Conservation (phyloP, 2,113 vertebrate genomes). For the Dolichotis patagonum region DNA sequence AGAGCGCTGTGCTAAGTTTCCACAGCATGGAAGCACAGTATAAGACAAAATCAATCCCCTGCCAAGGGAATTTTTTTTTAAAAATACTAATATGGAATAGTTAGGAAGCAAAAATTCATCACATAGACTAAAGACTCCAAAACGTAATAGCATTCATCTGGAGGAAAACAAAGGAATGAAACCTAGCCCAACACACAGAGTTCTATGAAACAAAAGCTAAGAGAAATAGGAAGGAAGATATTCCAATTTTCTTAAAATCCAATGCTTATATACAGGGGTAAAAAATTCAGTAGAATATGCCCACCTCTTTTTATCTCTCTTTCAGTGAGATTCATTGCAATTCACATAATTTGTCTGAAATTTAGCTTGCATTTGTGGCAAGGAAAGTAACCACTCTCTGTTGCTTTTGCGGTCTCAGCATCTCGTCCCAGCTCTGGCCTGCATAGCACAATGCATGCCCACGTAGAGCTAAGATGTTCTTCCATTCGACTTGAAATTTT, state of each 20-base stretch:
- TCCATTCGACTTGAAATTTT: background rate
- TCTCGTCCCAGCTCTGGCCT: background rate
- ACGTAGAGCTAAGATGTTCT: background rate
- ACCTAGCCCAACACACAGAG: background rate
- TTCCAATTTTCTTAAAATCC: background rate
- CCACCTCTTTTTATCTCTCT: background rate
- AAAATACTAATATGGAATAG: background rate
- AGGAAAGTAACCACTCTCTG: background rate
- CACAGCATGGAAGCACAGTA: background rate
- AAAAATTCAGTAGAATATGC: background rate
- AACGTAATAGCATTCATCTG: background rate
- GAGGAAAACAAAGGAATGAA: background rate
- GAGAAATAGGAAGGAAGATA: background rate
- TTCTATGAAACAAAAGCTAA: background rate
- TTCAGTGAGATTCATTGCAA: background rate
- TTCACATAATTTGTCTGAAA: background rate
- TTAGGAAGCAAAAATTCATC: background rate
- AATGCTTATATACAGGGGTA: background rate
- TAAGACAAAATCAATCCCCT: background rate
- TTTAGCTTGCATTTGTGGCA: background rate
- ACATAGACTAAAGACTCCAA: background rate
- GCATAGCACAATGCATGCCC: background rate
- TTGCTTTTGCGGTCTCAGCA: background rate
- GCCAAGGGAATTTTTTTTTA: conserved; percentile 13
- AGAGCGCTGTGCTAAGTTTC: background rate